Evolutionary conservation across 1,140 invertebrate species (phyloP).

Genomic region (Reticulitermes speratus): DNA sequence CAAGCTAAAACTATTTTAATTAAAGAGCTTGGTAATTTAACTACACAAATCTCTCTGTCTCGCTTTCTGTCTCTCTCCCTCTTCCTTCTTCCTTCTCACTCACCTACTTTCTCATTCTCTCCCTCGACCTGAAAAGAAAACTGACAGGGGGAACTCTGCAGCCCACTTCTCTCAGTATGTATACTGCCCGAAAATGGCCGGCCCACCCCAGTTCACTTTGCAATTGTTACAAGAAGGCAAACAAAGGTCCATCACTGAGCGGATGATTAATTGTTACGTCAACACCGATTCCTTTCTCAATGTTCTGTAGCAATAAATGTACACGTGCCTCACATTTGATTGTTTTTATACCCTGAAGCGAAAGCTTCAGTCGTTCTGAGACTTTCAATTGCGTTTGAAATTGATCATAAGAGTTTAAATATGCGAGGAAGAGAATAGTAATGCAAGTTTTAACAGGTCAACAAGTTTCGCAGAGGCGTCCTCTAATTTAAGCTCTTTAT

Average conservation of each 20-base stretch:
- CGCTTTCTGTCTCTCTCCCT: not conserved
- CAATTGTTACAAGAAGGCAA: not conserved
- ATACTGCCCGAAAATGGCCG: not conserved
- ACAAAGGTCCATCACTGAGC: not conserved
- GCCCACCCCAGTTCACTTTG: not conserved
- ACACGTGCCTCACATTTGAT: not conserved
- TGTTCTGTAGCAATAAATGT: not conserved
- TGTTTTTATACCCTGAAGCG: not conserved
- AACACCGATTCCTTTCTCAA: not conserved
- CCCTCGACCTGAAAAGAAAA: not conserved
- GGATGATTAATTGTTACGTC: not conserved
- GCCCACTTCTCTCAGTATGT: not conserved
- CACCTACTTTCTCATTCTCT: not conserved
- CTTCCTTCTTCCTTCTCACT: not conserved
- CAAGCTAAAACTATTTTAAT: conserved; percentile 32
- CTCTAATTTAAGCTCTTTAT: too few relatives aligned
- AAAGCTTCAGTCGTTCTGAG: not conserved
- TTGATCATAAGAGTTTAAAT: too few relatives aligned
- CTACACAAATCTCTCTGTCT: conserved; percentile 31
- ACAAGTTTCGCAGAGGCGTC: too few relatives aligned
- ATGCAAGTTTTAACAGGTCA: too few relatives aligned
- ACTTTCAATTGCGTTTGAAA: too few relatives aligned
- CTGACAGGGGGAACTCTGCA: not conserved
- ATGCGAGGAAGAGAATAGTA: too few relatives aligned
- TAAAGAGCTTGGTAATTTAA: conserved; percentile 33